Percentiles rank a stretch among this genome's conserved stretches.
Conservation (phyloP, 2,797 vertebrate species). For the Phyllotis vaccarum region DNA sequence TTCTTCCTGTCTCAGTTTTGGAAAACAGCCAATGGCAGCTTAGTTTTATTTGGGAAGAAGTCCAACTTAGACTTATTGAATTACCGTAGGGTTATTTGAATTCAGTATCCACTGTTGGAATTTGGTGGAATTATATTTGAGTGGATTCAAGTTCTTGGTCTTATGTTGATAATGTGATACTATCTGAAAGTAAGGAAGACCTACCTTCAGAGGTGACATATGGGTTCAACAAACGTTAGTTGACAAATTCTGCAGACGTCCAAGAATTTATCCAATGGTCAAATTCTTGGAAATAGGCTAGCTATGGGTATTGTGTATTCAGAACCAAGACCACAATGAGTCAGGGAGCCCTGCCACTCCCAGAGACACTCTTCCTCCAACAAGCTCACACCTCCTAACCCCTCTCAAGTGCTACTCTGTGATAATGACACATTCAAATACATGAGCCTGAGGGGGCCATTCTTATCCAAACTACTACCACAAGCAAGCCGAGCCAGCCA, state of each 20-base stretch:
- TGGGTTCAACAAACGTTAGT: background rate
- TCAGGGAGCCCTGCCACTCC: background rate
- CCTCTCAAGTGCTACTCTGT: background rate
- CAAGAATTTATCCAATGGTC: background rate
- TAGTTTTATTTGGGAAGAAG: conserved; percentile 16
- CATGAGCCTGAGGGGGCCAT: background rate
- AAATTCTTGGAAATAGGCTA: background rate
- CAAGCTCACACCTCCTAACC: background rate
- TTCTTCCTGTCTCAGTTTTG: background rate
- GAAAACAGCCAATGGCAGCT: background rate
- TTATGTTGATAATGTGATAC: background rate
- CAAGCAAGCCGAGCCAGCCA: background rate
- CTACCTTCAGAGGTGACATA: background rate
- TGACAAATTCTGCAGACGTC: background rate
- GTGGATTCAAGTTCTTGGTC: background rate
- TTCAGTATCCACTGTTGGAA: background rate
- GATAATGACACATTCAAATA: background rate
- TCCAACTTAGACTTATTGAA: background rate
- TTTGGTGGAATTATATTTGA: background rate
- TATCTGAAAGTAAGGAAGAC: background rate
- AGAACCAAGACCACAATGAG: no score
- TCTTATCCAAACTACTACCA: background rate
- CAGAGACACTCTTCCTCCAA: background rate
- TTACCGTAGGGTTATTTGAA: background rate
- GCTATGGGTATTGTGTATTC: no score